Percentiles rank a stretch among this genome's conserved stretches.
Conservation (phyloP, 2,797 vertebrate genomes). For the Babyrousa celebensis region DNA sequence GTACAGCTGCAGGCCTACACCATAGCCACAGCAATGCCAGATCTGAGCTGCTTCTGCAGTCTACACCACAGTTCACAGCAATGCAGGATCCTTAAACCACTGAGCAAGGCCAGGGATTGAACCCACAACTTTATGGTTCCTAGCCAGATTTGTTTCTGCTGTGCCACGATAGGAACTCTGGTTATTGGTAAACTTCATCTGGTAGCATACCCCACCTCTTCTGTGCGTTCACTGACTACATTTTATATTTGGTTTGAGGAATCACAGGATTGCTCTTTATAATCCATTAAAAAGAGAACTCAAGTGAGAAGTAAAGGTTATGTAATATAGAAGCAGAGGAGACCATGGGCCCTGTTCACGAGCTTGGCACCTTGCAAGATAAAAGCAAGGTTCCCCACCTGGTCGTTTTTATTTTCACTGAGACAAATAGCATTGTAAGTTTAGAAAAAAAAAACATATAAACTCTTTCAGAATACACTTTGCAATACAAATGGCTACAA, state of each 20-base stretch:
- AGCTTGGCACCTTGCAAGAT: conserved; percentile 28
- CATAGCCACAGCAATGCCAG: too few species aligned
- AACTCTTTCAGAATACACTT: conserved; percentile 51
- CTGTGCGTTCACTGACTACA: background rate
- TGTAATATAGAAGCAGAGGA: background rate
- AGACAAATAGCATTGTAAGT: conserved; percentile 47
- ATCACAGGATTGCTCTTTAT: background rate
- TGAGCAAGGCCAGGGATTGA: too few species aligned
- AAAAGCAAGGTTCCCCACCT: conserved; percentile 51
- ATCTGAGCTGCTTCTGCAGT: too few species aligned
- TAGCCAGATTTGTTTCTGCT: too few species aligned
- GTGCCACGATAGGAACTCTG: too few species aligned
- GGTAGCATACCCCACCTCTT: conserved; percentile 4
- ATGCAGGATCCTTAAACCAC: too few species aligned
- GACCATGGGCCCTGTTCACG: background rate
- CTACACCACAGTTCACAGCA: too few species aligned
- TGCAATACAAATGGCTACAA: background rate
- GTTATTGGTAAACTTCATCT: background rate
- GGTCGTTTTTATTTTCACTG: conserved; percentile 9
- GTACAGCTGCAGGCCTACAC: too few species aligned
- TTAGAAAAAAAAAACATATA: conserved; percentile 53
- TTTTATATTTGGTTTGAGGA: conserved; percentile 70
- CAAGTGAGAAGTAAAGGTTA: conserved; percentile 38
- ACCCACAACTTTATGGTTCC: too few species aligned
- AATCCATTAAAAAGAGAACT: conserved; percentile 42